phyloP scores from a whole-genome alignment of 2,888 invertebrate species.

The Tenthredo amoena region DNA sequence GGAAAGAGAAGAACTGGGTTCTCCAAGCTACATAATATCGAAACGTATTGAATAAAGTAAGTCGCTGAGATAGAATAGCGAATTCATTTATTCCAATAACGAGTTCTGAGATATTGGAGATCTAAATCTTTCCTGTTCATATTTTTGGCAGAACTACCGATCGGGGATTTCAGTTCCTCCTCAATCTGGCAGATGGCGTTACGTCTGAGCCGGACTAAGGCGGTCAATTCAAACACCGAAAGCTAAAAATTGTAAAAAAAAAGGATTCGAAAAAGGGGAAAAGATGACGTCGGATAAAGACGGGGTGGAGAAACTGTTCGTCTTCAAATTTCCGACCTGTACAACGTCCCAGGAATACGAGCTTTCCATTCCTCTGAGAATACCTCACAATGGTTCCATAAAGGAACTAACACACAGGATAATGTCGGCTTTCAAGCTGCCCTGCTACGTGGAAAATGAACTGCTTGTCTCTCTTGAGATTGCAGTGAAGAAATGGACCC shows the following conservation, averaged over 20 bases:
- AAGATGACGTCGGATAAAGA: slow-evolving; percentile 68
- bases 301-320: slow-evolving; percentile 71
- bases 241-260: too few relatives aligned
- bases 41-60: not conserved
- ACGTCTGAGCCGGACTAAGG: not conserved
- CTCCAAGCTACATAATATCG: not conserved
- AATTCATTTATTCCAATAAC: not conserved
- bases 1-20: not conserved
- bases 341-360: slow-evolving; percentile 80
- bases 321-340: slow-evolving; percentile 81
- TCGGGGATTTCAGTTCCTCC: not conserved
- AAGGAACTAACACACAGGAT: slow-evolving; percentile 85
- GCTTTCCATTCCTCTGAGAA: slow-evolving; percentile 82
- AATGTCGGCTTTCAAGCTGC: slow-evolving; percentile 84
- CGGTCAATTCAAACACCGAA: not conserved
- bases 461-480: slow-evolving; percentile 81
- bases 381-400: slow-evolving; percentile 82
- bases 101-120: not conserved
- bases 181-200: not conserved
- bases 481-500: slow-evolving; percentile 85
- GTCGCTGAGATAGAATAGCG: not conserved
- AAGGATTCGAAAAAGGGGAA: not conserved
- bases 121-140: not conserved
- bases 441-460: slow-evolving; percentile 85
- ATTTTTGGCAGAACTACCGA: not conserved